Conservation (phyloP, 1,140 invertebrate species). For the Physella acuta region DNA sequence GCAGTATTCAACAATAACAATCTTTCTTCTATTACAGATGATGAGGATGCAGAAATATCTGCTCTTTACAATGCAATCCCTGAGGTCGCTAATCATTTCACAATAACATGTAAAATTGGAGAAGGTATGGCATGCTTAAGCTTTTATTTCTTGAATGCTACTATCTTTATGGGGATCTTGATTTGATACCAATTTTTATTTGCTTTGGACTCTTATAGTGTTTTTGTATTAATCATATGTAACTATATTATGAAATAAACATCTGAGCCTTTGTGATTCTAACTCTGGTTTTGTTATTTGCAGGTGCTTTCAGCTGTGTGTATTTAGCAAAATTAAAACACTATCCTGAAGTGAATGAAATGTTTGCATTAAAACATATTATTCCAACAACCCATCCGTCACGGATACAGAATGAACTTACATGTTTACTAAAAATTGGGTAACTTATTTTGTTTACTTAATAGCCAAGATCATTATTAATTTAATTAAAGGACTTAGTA, state of each 20-base stretch:
- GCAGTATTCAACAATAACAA: too few species aligned
- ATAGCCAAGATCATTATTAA: too few species aligned
- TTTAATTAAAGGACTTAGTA: too few species aligned
- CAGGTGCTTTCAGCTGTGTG: constrained; percentile 80
- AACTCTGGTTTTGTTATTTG: constrained; percentile 11
- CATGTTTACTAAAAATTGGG: constrained; percentile 80
- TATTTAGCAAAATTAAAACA: constrained; percentile 72
- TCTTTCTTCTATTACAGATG: too few species aligned
- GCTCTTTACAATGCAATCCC: constrained; percentile 52
- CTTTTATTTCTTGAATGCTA: too few species aligned
- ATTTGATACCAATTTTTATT: too few species aligned
- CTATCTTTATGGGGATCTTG: too few species aligned
- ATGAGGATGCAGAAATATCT: constrained; percentile 50
- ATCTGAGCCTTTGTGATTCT: too few species aligned
- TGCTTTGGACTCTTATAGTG: too few species aligned
- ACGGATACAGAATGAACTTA: constrained; percentile 75
- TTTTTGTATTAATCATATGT: too few species aligned
- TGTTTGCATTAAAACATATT: constrained; percentile 79
- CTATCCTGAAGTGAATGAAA: constrained; percentile 58
- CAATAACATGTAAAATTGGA: constrained; percentile 52
- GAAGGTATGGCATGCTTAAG: constrained; percentile 54
- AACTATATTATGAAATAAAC: too few species aligned
- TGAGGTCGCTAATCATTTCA: constrained; percentile 50
- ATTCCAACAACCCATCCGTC: constrained; percentile 79
- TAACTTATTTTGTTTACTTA: too few species aligned